Base-by-base conservation (phyloP, 2,797 vertebrate genomes). In the Garrulus glandarius region DNA sequence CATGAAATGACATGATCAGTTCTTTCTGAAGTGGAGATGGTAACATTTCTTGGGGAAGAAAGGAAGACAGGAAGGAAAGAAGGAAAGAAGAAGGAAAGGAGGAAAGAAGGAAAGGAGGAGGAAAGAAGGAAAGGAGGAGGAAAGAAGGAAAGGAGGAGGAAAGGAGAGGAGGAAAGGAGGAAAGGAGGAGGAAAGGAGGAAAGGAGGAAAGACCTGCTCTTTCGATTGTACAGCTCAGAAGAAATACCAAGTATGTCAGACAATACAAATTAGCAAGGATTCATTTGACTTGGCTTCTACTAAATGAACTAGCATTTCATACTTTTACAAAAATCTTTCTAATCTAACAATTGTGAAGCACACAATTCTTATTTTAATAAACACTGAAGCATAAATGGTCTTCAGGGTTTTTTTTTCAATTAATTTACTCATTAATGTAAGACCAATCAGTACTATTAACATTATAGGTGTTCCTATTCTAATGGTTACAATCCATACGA, bases 151-250 rank as follows among this genome's bases (percentile, higher is more conserved):
- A 52, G 18, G 5, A 5, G 26, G 3, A 39, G 39, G 37, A 41
- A 14, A 39, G 39, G n/a, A n/a, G n/a, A n/a, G n/a, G n/a, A 7
- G 5, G 3, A 24, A 7, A 16, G 5, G 4, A 46, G 14, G 3
- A 46, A 61, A 52, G 18, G 5, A 5, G 26, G 3, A 39, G 39
- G 37, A 41, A 14, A 39, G 39, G n/a, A n/a, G n/a, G n/a, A n/a
- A n/a, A n/a, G n/a, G n/a, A 15, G 15, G 39, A 41, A 61, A 20
- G 10, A 15, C 4, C 43, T 47, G 36, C 17, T 18, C 14, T 41
- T 65, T n/a, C 36, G 36, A 86, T 11, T 49, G 29, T 37, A 68
- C 9, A 71, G 36, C 29, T 89, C 76, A 75, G 34, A 70, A 89
- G 15, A 75, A 93, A 55, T 15, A 76, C 9, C 36, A 79, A 89